Percentiles rank a stretch among this genome's conserved stretches.
These are phyloP conservation scores for Sitta carolinensis DNA, from an alignment of 2,797 vertebrate genomes.

Conservation along the genomic window DNA sequence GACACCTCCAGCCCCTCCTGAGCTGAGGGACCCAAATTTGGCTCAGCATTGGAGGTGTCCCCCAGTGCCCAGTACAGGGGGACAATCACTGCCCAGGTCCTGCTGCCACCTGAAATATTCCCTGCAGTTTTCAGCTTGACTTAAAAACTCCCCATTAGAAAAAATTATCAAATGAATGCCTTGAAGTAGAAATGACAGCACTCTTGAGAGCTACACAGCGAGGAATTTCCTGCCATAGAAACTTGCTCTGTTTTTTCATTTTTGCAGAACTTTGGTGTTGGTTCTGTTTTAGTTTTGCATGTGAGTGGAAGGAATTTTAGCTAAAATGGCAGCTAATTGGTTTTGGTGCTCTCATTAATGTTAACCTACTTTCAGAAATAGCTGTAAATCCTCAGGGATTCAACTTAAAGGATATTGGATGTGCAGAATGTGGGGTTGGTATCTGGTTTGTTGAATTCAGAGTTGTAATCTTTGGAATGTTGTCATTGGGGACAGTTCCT, in stretches of 20 bases:
- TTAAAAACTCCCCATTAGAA: background rate
- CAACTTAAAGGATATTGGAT: slow-evolving; percentile 12
- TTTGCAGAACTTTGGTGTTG: background rate
- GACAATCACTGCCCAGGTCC: background rate
- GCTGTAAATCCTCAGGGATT: slow-evolving; percentile 26
- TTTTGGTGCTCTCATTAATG: slow-evolving; percentile 64
- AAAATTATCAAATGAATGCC: background rate
- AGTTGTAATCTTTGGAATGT: background rate
- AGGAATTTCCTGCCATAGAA: background rate
- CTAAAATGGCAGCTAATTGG: slow-evolving; percentile 47
- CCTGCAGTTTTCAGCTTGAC: background rate
- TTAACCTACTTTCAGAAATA: slow-evolving; percentile 67
- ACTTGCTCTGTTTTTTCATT: background rate
- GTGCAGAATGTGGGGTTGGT: background rate
- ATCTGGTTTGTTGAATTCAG: slow-evolving; percentile 36
- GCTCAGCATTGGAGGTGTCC: background rate
- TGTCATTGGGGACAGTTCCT: background rate
- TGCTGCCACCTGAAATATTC: background rate
- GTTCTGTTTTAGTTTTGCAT: background rate
- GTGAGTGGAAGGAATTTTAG: background rate
- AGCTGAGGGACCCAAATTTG: background rate
- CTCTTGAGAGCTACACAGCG: background rate
- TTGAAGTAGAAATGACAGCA: background rate
- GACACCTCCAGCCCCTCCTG: background rate
- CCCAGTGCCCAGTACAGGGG: background rate